Percentiles rank a stretch among this genome's conserved stretches.
Conservation (phyloP, 1,140 invertebrate species). For the Psix sp. region DNA sequence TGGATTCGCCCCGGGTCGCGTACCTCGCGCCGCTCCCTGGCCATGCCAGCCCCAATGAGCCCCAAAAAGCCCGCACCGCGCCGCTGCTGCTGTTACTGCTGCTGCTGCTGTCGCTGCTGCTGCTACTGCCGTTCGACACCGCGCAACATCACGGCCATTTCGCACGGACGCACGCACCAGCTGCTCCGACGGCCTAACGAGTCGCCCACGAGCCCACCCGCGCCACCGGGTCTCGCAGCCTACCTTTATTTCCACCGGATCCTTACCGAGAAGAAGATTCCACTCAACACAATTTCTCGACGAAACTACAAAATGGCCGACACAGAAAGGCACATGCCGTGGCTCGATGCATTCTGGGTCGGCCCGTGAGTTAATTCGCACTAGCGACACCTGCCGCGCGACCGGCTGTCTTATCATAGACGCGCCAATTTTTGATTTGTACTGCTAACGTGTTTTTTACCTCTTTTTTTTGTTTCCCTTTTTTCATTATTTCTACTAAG, state of each 20-base stretch:
- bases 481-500: no score
- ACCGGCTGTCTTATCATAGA: conserved; percentile 25
- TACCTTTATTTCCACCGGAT: conserved; percentile 62
- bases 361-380: conserved; percentile 38
- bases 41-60: no score
- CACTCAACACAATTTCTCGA: conserved; percentile 81
- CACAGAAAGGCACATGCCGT: conserved; percentile 82
- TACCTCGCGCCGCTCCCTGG: neutral
- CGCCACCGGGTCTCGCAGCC: conserved; percentile 47
- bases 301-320: conserved; percentile 84
- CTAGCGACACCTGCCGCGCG: conserved; percentile 24
- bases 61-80: no score
- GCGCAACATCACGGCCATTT: no score
- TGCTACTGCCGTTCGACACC: no score
- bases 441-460: no score
- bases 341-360: conserved; percentile 79
- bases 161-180: neutral
- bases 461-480: no score
- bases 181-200: neutral
- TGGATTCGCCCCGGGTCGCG: conserved; percentile 3
- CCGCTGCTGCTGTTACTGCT: no score
- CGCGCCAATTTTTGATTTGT: conserved; percentile 16
- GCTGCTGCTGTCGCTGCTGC: no score
- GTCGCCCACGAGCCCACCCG: neutral
- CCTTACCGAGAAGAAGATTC: conserved; percentile 76